A percentile compares a stretch with the other conserved stretches of the same genome.
Conservation (phyloP, 2,888 invertebrate species). For the Luperina testacea region DNA sequence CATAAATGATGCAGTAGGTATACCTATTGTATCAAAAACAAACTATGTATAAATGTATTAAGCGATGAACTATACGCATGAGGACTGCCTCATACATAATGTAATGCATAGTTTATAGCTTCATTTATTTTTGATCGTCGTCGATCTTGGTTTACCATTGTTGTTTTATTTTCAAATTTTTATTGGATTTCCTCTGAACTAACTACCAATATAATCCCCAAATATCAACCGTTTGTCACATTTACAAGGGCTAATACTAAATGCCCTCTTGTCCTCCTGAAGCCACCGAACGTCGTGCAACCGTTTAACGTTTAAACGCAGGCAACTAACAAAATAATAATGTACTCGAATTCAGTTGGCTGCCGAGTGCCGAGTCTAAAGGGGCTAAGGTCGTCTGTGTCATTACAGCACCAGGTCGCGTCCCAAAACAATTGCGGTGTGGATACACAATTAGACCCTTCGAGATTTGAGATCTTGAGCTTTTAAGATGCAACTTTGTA, state of each 20-base stretch:
- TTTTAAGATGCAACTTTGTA: conserved; percentile 47
- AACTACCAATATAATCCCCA: not conserved
- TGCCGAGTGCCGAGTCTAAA: conserved; percentile 64
- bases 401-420: conserved; percentile 78
- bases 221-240: conserved; percentile 1
- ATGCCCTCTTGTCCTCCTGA: conserved; percentile 42
- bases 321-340: conserved; percentile 59
- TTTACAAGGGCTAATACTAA: conserved; percentile 15
- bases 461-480: conserved; percentile 66
- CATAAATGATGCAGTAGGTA: not conserved
- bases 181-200: conserved; percentile 5
- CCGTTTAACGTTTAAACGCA: conserved; percentile 53
- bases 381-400: conserved; percentile 81
- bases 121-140: not conserved
- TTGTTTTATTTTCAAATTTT: not conserved
- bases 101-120: not conserved
- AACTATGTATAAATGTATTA: conserved; percentile 7
- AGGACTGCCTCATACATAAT: not conserved
- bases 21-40: conserved; percentile 6
- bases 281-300: conserved; percentile 54
- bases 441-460: conserved; percentile 81
- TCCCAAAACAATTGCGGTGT: conserved; percentile 83
- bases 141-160: not conserved
- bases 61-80: not conserved
- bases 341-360: conserved; percentile 53